Conservation (phyloP, 2,797 vertebrate genomes). For the Paratrypauchen microcephalus region DNA sequence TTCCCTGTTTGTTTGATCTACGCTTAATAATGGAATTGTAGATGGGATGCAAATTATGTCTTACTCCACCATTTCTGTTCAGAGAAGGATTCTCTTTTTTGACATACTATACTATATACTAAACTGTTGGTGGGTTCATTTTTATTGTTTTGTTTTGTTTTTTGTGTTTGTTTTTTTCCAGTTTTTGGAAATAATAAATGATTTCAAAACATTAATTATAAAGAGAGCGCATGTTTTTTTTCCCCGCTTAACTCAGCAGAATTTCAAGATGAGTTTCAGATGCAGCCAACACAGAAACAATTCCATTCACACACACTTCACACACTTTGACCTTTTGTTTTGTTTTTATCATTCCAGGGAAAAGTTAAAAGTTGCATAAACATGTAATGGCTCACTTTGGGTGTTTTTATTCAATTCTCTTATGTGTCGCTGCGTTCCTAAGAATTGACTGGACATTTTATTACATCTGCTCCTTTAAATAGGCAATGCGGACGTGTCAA, state of each 20-base stretch:
- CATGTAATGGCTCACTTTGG: conserved; percentile 11
- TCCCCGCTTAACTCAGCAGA: not conserved
- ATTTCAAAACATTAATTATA: conserved; percentile 73
- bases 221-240: conserved; percentile 28
- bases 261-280: conserved; percentile 1
- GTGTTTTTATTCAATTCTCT: conserved; percentile 18
- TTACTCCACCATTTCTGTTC: too few relatives aligned
- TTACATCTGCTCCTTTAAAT: not conserved
- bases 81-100: too few relatives aligned
- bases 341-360: conserved; percentile 14
- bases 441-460: conserved; percentile 3
- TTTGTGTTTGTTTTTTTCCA: too few relatives aligned
- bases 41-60: too few relatives aligned
- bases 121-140: conserved; percentile 78
- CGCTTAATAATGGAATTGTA: too few relatives aligned
- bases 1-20: too few relatives aligned
- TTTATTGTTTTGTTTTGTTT: too few relatives aligned
- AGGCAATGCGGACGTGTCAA: not conserved
- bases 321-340: not conserved
- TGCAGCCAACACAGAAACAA: not conserved
- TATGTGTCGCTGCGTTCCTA: conserved; percentile 6
- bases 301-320: too few relatives aligned
- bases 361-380: conserved; percentile 20
- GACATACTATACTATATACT: too few relatives aligned
- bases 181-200: conserved; percentile 80